A percentile compares a stretch with the other conserved stretches of the same genome.
These are phyloP conservation scores for Hyphantria cunea DNA, from an alignment of 1,140 invertebrate species.

Conservation along the genomic window DNA sequence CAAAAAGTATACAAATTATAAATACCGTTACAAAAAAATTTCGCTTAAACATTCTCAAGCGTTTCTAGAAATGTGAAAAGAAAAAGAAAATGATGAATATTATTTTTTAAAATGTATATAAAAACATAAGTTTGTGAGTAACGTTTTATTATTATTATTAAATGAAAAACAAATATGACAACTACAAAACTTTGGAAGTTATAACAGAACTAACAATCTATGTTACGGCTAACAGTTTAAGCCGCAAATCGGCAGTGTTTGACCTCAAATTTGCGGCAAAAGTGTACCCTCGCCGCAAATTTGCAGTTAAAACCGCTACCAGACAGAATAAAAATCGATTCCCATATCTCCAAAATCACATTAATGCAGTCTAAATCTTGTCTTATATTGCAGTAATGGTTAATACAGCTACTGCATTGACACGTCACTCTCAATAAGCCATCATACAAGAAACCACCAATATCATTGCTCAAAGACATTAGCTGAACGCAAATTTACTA, in stretches of 20 bases:
- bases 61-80: constrained; percentile 3
- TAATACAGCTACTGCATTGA: too few species aligned
- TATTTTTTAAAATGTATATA: constrained; percentile 13
- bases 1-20: constrained; percentile 28
- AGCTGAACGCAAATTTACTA: too few species aligned
- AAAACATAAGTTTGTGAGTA: constrained; percentile 25
- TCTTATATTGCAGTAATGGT: neutral
- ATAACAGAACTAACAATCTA: neutral
- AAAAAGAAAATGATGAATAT: constrained; percentile 6
- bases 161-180: neutral
- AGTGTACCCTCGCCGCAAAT: neutral
- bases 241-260: neutral
- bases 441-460: too few species aligned
- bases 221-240: neutral
- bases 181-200: constrained; percentile 1
- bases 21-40: constrained; percentile 20
- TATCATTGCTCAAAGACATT: too few species aligned
- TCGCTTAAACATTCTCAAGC: constrained; percentile 20
- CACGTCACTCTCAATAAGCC: too few species aligned
- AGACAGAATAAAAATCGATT: too few species aligned
- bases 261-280: neutral
- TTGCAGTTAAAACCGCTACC: neutral
- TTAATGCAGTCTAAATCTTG: neutral
- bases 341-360: neutral
- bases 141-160: constrained; percentile 6